These are phyloP conservation scores for Bimastos eiseni DNA, from an alignment of 2,888 invertebrate genomes.

Conservation along the genomic window DNA sequence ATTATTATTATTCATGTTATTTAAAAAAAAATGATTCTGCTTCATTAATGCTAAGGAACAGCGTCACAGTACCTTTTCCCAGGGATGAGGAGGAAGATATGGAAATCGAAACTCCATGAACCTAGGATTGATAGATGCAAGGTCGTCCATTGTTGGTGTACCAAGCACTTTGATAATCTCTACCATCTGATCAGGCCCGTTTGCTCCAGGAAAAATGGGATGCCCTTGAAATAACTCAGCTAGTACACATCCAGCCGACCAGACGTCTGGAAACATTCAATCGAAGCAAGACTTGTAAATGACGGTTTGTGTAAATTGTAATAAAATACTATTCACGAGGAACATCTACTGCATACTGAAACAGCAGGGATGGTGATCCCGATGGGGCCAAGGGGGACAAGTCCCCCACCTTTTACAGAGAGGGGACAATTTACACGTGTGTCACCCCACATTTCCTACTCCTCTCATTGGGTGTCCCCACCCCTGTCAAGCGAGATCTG, in stretches of 20 bases:
- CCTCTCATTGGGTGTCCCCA: too few species aligned
- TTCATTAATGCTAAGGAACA: neutral
- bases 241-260: slow-evolving; percentile 98
- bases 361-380: too few species aligned
- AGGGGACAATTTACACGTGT: too few species aligned
- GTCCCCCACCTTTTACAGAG: too few species aligned
- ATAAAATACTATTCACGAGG: neutral
- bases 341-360: too few species aligned
- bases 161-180: slow-evolving; percentile 98
- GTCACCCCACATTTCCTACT: too few species aligned
- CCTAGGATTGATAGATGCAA: slow-evolving; percentile 99
- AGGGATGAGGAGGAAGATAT: slow-evolving; percentile 98
- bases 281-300: neutral
- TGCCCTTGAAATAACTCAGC: slow-evolving; percentile 95
- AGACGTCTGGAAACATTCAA: slow-evolving; percentile 74
- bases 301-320: neutral
- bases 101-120: slow-evolving; percentile 99
- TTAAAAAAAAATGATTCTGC: neutral
- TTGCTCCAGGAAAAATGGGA: slow-evolving; percentile 98
- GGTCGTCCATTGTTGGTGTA: slow-evolving; percentile 97
- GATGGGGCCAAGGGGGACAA: too few species aligned
- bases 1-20: neutral
- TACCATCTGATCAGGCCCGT: slow-evolving; percentile 97
- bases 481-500: too few species aligned
- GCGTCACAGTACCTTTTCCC: slow-evolving; percentile 85